phyloP scores from a whole-genome alignment of 2,113 vertebrate genomes.

The Paraplagusia blochii region DNA sequence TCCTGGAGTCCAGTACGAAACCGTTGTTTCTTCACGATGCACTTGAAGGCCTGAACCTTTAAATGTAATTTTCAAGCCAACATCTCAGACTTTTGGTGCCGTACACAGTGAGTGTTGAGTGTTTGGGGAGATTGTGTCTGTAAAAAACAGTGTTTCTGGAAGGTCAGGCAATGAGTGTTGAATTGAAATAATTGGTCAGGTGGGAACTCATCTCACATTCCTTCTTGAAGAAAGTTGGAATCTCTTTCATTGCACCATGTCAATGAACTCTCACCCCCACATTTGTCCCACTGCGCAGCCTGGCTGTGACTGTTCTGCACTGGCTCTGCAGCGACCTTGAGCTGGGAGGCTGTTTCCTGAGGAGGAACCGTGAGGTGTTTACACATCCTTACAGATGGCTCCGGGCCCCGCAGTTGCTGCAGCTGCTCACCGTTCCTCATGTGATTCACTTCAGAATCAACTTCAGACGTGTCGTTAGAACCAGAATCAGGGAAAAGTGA shows the following conservation, averaged over 20 bases:
- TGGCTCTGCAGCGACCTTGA: slow-evolving; percentile 62
- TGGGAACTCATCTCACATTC: slow-evolving; percentile 40
- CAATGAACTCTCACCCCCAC: slow-evolving; percentile 64
- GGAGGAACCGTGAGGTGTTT: slow-evolving; percentile 72
- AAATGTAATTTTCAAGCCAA: too few relatives aligned
- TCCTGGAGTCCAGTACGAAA: too few relatives aligned
- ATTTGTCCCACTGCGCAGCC: slow-evolving; percentile 58
- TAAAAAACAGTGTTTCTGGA: too few relatives aligned
- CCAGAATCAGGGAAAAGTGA: neutral
- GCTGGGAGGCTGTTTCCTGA: slow-evolving; percentile 64
- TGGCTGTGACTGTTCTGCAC: slow-evolving; percentile 58
- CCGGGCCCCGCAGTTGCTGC: slow-evolving; percentile 55
- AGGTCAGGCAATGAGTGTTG: slow-evolving; percentile 1
- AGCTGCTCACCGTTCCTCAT: slow-evolving; percentile 63
- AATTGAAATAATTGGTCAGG: slow-evolving; percentile 45
- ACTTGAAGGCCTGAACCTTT: too few relatives aligned
- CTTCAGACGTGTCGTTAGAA: slow-evolving; percentile 64
- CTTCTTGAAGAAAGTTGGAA: slow-evolving; percentile 53
- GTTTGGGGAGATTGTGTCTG: too few relatives aligned
- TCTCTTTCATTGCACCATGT: slow-evolving; percentile 51
- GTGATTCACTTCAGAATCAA: slow-evolving; percentile 70
- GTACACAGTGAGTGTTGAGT: too few relatives aligned
- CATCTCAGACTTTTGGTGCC: too few relatives aligned
- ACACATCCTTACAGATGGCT: slow-evolving; percentile 69
- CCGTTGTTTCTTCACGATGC: too few relatives aligned